Evolutionary conservation across 2,888 invertebrate species (phyloP), one percentile per base, ranked within the genome.

Genomic region (Chironomus riparius): DNA sequence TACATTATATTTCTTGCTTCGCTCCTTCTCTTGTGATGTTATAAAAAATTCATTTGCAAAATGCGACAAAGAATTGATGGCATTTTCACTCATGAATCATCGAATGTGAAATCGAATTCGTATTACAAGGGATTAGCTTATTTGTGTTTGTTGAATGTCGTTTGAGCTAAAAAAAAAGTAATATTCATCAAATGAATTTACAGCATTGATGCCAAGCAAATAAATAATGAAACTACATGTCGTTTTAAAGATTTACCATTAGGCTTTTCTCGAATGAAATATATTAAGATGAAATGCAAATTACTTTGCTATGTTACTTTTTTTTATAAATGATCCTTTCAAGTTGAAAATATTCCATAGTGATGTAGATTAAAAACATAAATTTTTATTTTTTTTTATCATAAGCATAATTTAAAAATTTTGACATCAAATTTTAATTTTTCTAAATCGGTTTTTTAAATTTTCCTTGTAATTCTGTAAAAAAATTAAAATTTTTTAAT

Each of bases 11-110:
- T 28, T 38, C 65, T 65, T 24, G 24, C 65, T 65, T n/a, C 12
- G 18, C 65, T 65, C 24, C 24, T 65, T 24, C 38, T 65, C 22
- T 65, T 21, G 65, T 24, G 65, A 65, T 21, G 22, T 65, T 47
- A 73, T 73, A 73, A 73, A 73, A 73, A 56, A 73, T 73, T 73
- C 72, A 73, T 73, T 74, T 74, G 68, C 47, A 74, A 68, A 74
- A 74, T 74, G 74, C 74, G 74, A 74, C 74, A 74, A 38, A 68
- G 74, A 74, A 74, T 74, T 68, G 65, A 68, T 74, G 72, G 72
- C 62, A 61, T 73, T 73, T 73, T 61, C 28, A 47, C 72, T 73
- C 72, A 73, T 73, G 72, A 73, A 73, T 73, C 72, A 62, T 61
- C 62, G 38, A 73, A 73, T 56, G 50, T 65, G 61, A 47, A 73